Conservation (phyloP, 2,888 invertebrate genomes). For the Ypsolopha sequella region DNA sequence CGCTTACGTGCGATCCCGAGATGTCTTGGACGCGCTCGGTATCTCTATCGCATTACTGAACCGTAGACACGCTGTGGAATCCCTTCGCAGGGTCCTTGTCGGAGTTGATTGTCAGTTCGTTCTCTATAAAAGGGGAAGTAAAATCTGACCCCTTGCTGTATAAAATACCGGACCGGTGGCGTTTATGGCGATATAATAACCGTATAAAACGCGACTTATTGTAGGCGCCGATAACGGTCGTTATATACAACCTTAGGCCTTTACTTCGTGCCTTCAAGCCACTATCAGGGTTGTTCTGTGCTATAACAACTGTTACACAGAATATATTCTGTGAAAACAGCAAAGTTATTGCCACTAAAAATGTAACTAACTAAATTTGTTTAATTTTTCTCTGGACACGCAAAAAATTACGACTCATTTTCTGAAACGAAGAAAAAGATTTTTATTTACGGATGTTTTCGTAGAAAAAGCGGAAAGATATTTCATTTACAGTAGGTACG, state of each 20-base stretch:
- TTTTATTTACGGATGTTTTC: no score
- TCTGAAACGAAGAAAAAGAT: no score
- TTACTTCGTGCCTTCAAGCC: conserved; percentile 30
- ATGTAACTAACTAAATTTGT: no score
- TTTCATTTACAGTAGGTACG: neutral
- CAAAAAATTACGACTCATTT: no score
- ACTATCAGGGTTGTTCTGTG: neutral
- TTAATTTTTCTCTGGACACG: no score
- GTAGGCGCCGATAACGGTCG: conserved; percentile 66
- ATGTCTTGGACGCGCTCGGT: no score
- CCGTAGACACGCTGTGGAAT: no score
- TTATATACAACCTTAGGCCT: conserved; percentile 52
- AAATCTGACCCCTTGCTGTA: conserved; percentile 65
- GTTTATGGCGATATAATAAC: conserved; percentile 70
- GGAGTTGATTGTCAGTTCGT: neutral
- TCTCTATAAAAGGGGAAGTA: conserved; percentile 35
- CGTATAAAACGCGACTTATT: conserved; percentile 71
- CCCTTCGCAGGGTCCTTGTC: no score
- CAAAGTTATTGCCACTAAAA: no score
- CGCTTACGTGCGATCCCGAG: no score
- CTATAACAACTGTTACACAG: neutral
- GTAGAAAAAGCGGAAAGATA: neutral
- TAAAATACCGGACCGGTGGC: conserved; percentile 67
- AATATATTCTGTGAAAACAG: neutral
- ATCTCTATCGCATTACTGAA: no score